phyloP scores from a whole-genome alignment of 2,113 vertebrate species.

The Ascaphus truei region DNA sequence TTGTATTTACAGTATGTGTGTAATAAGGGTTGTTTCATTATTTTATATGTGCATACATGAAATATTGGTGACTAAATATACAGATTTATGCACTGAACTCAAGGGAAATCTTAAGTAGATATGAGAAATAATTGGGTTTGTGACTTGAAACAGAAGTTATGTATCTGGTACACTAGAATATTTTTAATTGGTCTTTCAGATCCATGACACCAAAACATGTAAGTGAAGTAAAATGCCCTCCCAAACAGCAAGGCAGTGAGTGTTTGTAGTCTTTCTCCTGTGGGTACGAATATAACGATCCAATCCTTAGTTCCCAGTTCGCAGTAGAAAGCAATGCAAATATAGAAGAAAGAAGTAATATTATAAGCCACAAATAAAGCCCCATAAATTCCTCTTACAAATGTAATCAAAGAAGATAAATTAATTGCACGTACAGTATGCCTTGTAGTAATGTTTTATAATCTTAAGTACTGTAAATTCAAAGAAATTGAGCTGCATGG shows the following conservation, averaged over 20 bases:
- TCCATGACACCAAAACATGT: not conserved
- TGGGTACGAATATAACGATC: not conserved
- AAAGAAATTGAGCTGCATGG: not conserved
- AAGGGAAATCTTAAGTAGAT: constrained; percentile 23
- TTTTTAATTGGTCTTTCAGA: not conserved
- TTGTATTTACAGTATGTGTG: constrained; percentile 20
- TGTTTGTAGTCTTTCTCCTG: not conserved
- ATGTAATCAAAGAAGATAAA: not conserved
- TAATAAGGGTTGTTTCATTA: constrained; percentile 4
- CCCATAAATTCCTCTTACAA: not conserved
- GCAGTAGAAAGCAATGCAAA: not conserved
- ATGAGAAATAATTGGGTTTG: constrained; percentile 29
- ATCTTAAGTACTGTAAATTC: not conserved
- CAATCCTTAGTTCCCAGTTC: not conserved
- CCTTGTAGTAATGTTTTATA: no score
- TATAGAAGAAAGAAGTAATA: not conserved
- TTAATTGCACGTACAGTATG: not conserved
- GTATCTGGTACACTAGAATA: not conserved
- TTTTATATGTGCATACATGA: constrained; percentile 25
- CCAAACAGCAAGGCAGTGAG: not conserved
- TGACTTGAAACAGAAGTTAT: constrained; percentile 29
- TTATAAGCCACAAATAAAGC: not conserved
- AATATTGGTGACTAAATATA: constrained; percentile 13
- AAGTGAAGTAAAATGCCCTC: no score
- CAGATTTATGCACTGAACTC: not conserved